Conservation (phyloP, 35 echinoderm and acorn worm genomes). For the Ophiothrix spiculata region DNA sequence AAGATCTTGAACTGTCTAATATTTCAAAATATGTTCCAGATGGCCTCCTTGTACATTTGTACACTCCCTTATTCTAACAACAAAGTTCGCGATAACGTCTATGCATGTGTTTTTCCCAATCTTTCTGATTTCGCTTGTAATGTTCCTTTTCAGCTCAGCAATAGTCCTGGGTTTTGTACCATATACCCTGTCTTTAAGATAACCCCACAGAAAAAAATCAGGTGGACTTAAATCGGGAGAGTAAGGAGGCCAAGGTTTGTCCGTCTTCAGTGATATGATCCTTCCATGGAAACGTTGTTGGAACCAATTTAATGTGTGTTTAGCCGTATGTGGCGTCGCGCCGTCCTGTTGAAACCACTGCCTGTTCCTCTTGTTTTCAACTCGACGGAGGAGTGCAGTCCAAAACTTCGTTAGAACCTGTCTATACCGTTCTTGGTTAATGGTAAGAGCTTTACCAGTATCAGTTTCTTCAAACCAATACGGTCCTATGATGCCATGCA, state of each 20-base stretch:
- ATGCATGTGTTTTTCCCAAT: background rate
- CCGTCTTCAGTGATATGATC: background rate
- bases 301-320: background rate
- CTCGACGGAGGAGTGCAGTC: background rate
- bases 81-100: background rate
- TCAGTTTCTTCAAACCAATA: conserved; percentile 11
- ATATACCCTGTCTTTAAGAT: conserved; percentile 23
- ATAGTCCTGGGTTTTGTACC: background rate
- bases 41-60: background rate
- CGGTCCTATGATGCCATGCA: background rate
- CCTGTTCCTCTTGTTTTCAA: background rate
- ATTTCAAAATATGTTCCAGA: background rate
- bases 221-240: conserved; percentile 19
- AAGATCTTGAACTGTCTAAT: too few species aligned
- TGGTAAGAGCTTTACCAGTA: background rate
- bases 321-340: background rate
- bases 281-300: background rate
- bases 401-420: background rate
- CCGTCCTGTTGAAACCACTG: conserved; percentile 26
- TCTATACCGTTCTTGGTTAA: background rate
- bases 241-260: conserved; percentile 7
- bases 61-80: background rate
- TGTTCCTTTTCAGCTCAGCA: background rate
- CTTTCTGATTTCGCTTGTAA: background rate
- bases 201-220: conserved; percentile 22